These are phyloP conservation scores for Poeciliopsis prolifica DNA, from an alignment of 2,113 vertebrate species.

Conservation along the genomic window DNA sequence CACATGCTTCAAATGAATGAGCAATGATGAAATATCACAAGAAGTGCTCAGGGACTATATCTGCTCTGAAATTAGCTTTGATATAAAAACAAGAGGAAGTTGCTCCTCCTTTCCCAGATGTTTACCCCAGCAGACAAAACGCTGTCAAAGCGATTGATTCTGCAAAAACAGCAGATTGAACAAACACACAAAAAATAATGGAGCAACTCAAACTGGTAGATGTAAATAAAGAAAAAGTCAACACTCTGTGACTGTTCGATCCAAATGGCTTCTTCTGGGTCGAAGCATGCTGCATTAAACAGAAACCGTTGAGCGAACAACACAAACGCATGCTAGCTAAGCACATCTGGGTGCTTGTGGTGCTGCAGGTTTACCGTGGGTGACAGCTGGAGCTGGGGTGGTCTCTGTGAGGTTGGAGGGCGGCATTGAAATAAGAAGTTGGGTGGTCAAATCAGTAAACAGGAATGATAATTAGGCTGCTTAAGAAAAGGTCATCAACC, in stretches of 20 bases:
- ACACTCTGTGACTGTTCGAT: slow-evolving; percentile 14
- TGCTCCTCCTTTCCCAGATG: slow-evolving; percentile 13
- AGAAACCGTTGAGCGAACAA: slow-evolving; percentile 39
- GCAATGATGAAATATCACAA: slow-evolving; percentile 33
- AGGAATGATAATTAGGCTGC: slow-evolving; percentile 42
- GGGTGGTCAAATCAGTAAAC: slow-evolving; percentile 69
- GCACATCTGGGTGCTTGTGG: slow-evolving; percentile 48
- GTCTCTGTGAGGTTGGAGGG: slow-evolving; percentile 90
- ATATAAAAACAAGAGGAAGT: slow-evolving; percentile 15
- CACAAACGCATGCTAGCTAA: slow-evolving; percentile 38
- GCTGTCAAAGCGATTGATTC: slow-evolving; percentile 12
- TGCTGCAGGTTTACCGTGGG: slow-evolving; percentile 90
- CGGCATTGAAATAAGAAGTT: slow-evolving; percentile 85
- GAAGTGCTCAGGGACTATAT: slow-evolving; percentile 10
- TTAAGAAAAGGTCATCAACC: slow-evolving; percentile 33
- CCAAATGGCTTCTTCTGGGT: slow-evolving; percentile 21
- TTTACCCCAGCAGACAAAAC: slow-evolving; percentile 16
- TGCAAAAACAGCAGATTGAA: neutral
- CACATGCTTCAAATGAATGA: slow-evolving; percentile 60
- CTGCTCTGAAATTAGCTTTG: slow-evolving; percentile 34
- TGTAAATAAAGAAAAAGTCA: neutral
- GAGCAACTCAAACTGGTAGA: slow-evolving; percentile 8
- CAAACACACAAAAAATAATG: slow-evolving; percentile 5
- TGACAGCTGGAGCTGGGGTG: slow-evolving; percentile 88
- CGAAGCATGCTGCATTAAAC: slow-evolving; percentile 62